Conservation (phyloP, 1,140 invertebrate species). For the Latrodectus geometricus region DNA sequence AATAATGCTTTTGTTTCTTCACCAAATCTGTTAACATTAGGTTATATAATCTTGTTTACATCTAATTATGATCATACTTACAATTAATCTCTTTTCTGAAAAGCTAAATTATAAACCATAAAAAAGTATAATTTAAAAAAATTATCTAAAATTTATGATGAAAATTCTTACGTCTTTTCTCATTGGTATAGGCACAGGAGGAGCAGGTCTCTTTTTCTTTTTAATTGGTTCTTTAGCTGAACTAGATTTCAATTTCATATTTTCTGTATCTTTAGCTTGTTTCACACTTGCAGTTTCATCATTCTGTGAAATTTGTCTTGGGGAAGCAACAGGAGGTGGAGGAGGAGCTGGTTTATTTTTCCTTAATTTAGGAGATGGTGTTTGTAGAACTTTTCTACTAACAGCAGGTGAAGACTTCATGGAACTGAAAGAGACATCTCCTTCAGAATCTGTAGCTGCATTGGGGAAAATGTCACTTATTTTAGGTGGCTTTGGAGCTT, state of each 20-base stretch:
- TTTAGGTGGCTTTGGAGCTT: constrained; percentile 74
- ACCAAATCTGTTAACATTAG: too few species aligned
- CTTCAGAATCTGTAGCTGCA: constrained; percentile 26
- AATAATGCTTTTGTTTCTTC: too few species aligned
- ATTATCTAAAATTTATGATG: too few species aligned
- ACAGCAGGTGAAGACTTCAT: constrained; percentile 34
- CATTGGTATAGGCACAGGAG: constrained; percentile 78
- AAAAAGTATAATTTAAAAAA: not conserved
- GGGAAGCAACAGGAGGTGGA: constrained; percentile 19
- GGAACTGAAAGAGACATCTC: constrained; percentile 25
- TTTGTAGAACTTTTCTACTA: constrained; percentile 5
- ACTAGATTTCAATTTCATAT: constrained; percentile 15
- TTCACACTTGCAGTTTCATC: constrained; percentile 5
- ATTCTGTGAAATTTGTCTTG: constrained; percentile 11
- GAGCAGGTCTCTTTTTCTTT: constrained; percentile 81
- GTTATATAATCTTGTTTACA: too few species aligned
- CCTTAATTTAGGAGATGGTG: constrained; percentile 42
- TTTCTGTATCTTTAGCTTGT: constrained; percentile 16
- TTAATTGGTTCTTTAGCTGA: constrained; percentile 71
- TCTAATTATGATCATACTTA: too few species aligned
- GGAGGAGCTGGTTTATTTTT: constrained; percentile 46
- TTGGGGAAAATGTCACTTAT: constrained; percentile 61
- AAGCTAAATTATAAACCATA: not conserved
- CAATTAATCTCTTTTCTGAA: too few species aligned
- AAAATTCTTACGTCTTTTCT: constrained; percentile 73